phyloP scores from a whole-genome alignment of 2,797 vertebrate species.

The Xenopus petersii region DNA sequence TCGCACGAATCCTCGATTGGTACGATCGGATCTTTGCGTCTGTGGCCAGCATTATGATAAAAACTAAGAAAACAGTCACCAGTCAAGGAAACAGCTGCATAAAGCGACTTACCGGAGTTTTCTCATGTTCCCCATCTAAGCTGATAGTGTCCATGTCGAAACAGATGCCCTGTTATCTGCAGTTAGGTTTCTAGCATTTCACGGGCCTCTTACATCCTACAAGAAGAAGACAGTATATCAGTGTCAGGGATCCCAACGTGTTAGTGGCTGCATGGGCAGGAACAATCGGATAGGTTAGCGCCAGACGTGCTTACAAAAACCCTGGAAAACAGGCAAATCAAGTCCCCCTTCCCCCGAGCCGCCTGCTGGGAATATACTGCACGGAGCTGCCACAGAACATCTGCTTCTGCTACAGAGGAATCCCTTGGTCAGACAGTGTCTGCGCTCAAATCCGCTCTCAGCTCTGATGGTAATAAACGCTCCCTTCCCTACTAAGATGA shows the following conservation, averaged over 20 bases:
- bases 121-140: slow-evolving; percentile 71
- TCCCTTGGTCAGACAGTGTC: slow-evolving; percentile 29
- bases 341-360: not conserved
- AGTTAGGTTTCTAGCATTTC: slow-evolving; percentile 55
- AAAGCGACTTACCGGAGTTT: slow-evolving; percentile 66
- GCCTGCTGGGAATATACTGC: slow-evolving; percentile 1
- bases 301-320: not conserved
- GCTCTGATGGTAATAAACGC: slow-evolving; percentile 22
- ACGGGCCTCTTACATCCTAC: slow-evolving; percentile 61
- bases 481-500: slow-evolving; percentile 5
- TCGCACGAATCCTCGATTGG: too few species aligned
- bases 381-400: slow-evolving; percentile 24
- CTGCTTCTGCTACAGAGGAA: slow-evolving; percentile 26
- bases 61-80: too few species aligned
- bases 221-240: slow-evolving; percentile 38
- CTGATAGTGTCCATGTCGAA: slow-evolving; percentile 70
- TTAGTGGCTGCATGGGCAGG: too few species aligned
- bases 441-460: slow-evolving; percentile 35
- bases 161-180: slow-evolving; percentile 12
- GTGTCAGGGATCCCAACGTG: slow-evolving; percentile 9
- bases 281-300: too few species aligned
- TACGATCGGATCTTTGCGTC: too few species aligned
- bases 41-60: too few species aligned
- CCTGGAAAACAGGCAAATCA: not conserved
- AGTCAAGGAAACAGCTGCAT: too few species aligned